Percentiles rank a stretch among this genome's conserved stretches.
phyloP scores from a whole-genome alignment of 2,888 invertebrate species.

The Acronicta aceris region DNA sequence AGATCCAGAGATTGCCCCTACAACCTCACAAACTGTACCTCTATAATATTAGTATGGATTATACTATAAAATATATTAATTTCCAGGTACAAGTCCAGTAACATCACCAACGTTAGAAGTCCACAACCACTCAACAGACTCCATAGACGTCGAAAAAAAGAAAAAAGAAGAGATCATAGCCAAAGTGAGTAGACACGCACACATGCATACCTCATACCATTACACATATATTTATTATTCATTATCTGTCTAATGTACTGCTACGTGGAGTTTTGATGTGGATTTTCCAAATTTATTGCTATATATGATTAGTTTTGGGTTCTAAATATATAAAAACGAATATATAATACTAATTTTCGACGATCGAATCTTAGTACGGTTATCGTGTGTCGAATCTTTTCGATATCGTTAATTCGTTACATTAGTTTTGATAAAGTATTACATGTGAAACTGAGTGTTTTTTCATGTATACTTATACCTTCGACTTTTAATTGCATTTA shows the following conservation, averaged over 20 bases:
- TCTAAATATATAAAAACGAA: constrained; percentile 38
- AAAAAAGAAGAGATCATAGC: constrained; percentile 90
- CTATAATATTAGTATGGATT: too few species aligned
- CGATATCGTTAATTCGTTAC: constrained; percentile 32
- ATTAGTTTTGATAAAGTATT: constrained; percentile 13
- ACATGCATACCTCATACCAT: constrained; percentile 54
- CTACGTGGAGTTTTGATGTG: constrained; percentile 77
- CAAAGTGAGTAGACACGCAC: constrained; percentile 74
- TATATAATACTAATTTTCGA: constrained; percentile 37
- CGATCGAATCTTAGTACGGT: constrained; percentile 33
- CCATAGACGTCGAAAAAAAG: constrained; percentile 92
- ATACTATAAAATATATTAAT: too few species aligned
- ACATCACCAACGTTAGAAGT: constrained; percentile 91
- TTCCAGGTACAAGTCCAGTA: constrained; percentile 92
- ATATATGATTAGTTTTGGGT: constrained; percentile 73
- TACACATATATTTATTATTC: constrained; percentile 69
- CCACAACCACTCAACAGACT: constrained; percentile 95
- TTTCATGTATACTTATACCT: constrained; percentile 41
- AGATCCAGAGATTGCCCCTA: too few species aligned
- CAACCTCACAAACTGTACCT: too few species aligned
- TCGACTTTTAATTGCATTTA: too few species aligned
- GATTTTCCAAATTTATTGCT: constrained; percentile 66
- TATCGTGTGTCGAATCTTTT: constrained; percentile 22
- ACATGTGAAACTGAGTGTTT: constrained; percentile 28
- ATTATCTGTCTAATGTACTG: constrained; percentile 70